phyloP scores from a whole-genome alignment of 2,113 vertebrate species.

The Machaerirhynchus nigripectus region DNA sequence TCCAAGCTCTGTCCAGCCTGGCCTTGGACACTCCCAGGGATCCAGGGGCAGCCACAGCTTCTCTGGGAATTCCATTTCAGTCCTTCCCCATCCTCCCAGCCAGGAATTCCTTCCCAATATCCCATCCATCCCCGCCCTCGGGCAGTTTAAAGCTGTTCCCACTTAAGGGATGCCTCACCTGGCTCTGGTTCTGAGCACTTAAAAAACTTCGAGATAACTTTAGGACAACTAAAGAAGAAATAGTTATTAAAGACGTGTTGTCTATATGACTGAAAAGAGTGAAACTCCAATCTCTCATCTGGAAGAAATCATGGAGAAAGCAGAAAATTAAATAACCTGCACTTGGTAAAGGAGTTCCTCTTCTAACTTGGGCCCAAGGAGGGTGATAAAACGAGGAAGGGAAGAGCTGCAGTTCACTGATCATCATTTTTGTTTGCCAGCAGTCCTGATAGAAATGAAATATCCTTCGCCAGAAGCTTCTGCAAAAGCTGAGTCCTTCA shows the following conservation, averaged over 20 bases:
- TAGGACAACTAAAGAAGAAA: neutral
- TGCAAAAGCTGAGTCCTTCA: neutral
- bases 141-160: neutral
- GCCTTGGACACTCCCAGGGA: neutral
- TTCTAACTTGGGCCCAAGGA: neutral
- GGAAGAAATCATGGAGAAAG: neutral
- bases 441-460: neutral
- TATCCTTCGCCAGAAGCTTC: neutral
- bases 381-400: neutral
- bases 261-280: neutral
- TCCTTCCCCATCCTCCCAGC: too few relatives aligned
- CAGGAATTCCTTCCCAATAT: neutral
- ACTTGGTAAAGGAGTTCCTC: neutral
- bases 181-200: neutral
- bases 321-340: neutral
- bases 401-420: neutral
- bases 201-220: neutral
- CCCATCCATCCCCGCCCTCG: too few relatives aligned
- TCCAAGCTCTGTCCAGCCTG: neutral
- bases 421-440: fast-evolving
- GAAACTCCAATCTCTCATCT: neutral
- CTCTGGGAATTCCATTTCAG: neutral
- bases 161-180: neutral
- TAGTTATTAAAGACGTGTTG: neutral
- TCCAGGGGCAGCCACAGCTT: neutral